These are phyloP conservation scores for Sander lucioperca DNA, from an alignment of 2,113 vertebrate species.

Conservation along the genomic window DNA sequence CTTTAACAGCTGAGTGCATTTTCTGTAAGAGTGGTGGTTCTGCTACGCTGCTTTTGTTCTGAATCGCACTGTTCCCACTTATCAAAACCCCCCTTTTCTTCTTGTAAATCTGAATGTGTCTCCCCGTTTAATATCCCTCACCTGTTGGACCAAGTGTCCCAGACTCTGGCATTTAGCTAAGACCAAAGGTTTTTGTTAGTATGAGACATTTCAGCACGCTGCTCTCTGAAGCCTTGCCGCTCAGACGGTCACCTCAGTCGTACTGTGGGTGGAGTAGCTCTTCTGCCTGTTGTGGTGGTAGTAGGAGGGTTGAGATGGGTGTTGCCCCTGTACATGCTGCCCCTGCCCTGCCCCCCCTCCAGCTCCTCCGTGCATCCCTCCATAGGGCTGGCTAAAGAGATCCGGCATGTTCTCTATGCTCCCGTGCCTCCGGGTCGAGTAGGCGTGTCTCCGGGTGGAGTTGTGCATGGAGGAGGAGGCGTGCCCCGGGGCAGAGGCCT, in stretches of 20 bases:
- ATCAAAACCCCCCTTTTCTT: constrained; percentile 23
- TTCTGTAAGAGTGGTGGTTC: constrained; percentile 10
- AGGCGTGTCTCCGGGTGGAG: constrained; percentile 78
- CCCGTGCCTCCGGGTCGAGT: constrained; percentile 81
- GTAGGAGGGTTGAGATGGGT: constrained; percentile 64
- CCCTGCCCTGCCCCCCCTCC: constrained; percentile 40
- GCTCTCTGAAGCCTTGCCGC: not conserved
- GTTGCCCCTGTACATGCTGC: constrained; percentile 34
- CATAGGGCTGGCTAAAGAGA: constrained; percentile 80
- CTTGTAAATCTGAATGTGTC: constrained; percentile 1
- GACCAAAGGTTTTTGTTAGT: constrained; percentile 18
- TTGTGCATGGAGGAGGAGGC: constrained; percentile 56
- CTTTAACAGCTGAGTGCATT: not conserved
- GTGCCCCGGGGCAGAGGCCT: constrained; percentile 79
- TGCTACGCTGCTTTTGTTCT: not conserved
- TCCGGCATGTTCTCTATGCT: constrained; percentile 89
- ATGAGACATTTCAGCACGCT: not conserved
- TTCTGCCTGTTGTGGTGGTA: constrained; percentile 77
- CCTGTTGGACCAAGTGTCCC: constrained; percentile 21
- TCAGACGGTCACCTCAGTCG: constrained; percentile 96
- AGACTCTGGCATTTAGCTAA: constrained; percentile 28
- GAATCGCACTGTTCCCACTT: constrained; percentile 23
- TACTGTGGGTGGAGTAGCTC: constrained; percentile 91
- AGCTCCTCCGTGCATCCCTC: constrained; percentile 63
- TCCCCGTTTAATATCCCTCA: constrained; percentile 8